phyloP scores from a whole-genome alignment of 2,797 vertebrate genomes.

The Micropoecilia bifurca region DNA sequence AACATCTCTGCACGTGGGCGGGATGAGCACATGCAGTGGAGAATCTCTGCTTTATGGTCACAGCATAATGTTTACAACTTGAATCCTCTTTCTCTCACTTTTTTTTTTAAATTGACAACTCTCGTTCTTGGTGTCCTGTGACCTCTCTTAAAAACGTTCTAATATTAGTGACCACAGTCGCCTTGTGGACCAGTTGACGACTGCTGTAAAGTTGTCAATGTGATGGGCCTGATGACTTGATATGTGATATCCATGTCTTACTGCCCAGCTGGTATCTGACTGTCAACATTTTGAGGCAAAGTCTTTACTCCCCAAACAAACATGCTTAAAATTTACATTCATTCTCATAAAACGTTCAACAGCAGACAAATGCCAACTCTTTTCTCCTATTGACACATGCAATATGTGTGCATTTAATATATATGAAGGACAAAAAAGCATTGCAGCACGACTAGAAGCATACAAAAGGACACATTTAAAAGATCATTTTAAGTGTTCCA shows the following conservation, averaged over 20 bases:
- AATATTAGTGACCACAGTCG: slow-evolving; percentile 61
- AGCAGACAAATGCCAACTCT: background rate
- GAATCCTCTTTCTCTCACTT: background rate
- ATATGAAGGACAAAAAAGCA: background rate
- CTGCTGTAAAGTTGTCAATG: slow-evolving; percentile 67
- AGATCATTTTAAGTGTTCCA: slow-evolving; percentile 40
- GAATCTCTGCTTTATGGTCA: background rate
- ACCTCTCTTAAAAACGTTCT: slow-evolving; percentile 60
- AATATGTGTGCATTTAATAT: background rate
- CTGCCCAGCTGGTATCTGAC: slow-evolving; percentile 55
- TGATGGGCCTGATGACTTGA: slow-evolving; percentile 47
- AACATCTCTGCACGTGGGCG: background rate
- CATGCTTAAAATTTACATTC: slow-evolving; percentile 18
- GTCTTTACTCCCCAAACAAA: slow-evolving; percentile 26
- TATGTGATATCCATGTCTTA: slow-evolving; percentile 49
- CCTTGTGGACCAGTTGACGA: slow-evolving; percentile 45
- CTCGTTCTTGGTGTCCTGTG: slow-evolving; percentile 32
- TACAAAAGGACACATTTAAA: slow-evolving; percentile 27
- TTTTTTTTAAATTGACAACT: slow-evolving; percentile 51
- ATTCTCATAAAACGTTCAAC: slow-evolving; percentile 9
- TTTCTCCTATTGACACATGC: background rate
- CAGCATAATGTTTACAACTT: background rate
- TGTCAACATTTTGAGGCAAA: slow-evolving; percentile 52
- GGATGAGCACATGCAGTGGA: background rate
- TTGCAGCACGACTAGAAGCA: slow-evolving; percentile 11